Percentiles rank a stretch among this genome's conserved stretches.
These are phyloP conservation scores for Alitta virens DNA, from an alignment of 2,888 invertebrate species.

Conservation along the genomic window DNA sequence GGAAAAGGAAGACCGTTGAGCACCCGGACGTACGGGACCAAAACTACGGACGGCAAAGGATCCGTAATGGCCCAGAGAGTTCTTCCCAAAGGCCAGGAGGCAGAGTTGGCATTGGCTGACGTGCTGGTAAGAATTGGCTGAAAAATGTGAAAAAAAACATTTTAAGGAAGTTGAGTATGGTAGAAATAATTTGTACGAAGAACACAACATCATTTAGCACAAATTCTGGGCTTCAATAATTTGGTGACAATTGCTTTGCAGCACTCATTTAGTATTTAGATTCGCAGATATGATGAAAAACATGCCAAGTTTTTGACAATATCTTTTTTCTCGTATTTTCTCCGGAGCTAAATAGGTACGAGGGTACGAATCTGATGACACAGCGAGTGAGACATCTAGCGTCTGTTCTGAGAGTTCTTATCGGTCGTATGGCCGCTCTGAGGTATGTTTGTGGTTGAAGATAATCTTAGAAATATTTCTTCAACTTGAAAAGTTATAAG, in stretches of 20 bases:
- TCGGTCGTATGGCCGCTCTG: conserved; percentile 46
- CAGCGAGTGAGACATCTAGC: conserved; percentile 81
- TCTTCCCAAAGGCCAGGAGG: conserved; percentile 70
- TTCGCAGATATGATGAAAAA: too few species aligned
- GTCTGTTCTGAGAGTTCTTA: conserved; percentile 78
- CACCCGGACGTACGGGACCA: not conserved
- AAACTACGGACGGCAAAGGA: conserved; percentile 35
- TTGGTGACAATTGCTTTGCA: too few species aligned
- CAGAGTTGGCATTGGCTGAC: conserved; percentile 78
- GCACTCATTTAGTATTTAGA: too few species aligned
- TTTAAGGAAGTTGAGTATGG: too few species aligned
- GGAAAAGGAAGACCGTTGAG: conserved; percentile 39
- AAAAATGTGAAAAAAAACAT: not conserved
- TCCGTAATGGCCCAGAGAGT: conserved; percentile 74
- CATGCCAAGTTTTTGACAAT: not conserved
- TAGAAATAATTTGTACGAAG: too few species aligned
- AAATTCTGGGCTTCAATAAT: too few species aligned
- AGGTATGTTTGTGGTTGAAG: conserved; percentile 48
- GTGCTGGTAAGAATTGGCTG: conserved; percentile 61
- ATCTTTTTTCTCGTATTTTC: not conserved
- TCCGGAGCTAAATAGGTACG: conserved; percentile 17
- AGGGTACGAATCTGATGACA: conserved; percentile 54
- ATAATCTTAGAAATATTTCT: too few species aligned
- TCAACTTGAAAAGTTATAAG: too few species aligned
- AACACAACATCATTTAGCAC: too few species aligned